Percentiles rank a stretch among this genome's conserved stretches.
phyloP scores from a whole-genome alignment of 2,113 vertebrate genomes.

The Gobiocypris rarus region DNA sequence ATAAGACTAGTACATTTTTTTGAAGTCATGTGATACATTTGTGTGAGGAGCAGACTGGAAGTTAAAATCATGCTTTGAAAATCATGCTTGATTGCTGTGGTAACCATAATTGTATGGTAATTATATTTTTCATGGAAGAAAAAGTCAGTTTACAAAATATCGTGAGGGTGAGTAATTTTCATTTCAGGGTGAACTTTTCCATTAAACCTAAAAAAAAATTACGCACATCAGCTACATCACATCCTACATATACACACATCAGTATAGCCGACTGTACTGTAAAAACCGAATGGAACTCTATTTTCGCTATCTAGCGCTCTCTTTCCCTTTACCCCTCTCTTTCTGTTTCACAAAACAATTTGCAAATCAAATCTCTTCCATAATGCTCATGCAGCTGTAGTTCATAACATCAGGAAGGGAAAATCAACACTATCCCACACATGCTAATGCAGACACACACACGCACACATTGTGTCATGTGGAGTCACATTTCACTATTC shows the following conservation, averaged over 20 bases:
- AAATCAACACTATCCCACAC: constrained; percentile 33
- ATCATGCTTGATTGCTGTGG: too few relatives aligned
- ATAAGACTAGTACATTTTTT: too few relatives aligned
- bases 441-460: constrained; percentile 23
- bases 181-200: too few relatives aligned
- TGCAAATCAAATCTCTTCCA: constrained; percentile 75
- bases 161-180: too few relatives aligned
- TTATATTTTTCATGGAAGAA: too few relatives aligned
- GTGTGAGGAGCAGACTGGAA: too few relatives aligned
- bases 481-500: constrained; percentile 15
- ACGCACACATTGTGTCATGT: not conserved
- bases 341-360: constrained; percentile 62
- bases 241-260: not conserved
- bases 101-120: too few relatives aligned
- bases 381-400: constrained; percentile 47
- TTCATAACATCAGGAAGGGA: constrained; percentile 39
- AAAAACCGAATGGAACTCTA: not conserved
- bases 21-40: too few relatives aligned
- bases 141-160: too few relatives aligned
- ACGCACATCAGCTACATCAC: too few relatives aligned
- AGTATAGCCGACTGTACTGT: not conserved
- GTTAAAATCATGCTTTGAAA: too few relatives aligned
- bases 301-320: not conserved
- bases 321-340: constrained; percentile 51
- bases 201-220: too few relatives aligned